These are phyloP conservation scores for Carassius carassius DNA, from an alignment of 2,113 vertebrate species.

Conservation along the genomic window DNA sequence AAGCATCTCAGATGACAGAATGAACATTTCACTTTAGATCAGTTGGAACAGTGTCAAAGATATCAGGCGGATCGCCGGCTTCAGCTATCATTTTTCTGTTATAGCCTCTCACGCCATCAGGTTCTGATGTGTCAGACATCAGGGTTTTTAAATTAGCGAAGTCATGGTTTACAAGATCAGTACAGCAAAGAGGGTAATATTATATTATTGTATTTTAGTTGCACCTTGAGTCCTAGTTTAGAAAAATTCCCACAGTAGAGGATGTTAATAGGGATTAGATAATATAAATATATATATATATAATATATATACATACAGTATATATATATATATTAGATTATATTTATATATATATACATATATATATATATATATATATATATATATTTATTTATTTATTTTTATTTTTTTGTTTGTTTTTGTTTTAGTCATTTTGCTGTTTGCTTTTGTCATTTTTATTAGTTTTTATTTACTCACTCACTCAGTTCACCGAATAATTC, in stretches of 20 bases:
- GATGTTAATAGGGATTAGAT: neutral
- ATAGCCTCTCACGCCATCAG: neutral
- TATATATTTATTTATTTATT: no score
- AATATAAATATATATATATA: no score
- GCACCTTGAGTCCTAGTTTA: neutral
- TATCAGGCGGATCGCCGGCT: neutral
- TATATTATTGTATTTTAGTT: neutral
- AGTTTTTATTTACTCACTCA: no score
- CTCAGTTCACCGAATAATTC: no score
- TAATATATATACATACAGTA: no score
- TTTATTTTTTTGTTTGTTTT: no score
- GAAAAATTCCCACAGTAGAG: neutral
- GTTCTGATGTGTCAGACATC: slow-evolving; percentile 11
- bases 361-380: no score
- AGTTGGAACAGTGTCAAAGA: neutral
- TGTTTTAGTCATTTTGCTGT: no score
- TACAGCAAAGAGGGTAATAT: neutral
- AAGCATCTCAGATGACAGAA: slow-evolving; percentile 42
- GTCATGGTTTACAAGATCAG: slow-evolving; percentile 10
- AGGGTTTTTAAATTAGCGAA: neutral
- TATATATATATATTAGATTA: no score
- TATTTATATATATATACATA: no score
- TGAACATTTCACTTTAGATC: slow-evolving; percentile 25
- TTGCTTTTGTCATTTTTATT: no score
- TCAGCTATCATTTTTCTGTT: neutral